Percentiles rank a stretch among this genome's conserved stretches.
Conservation (phyloP, 2,113 vertebrate genomes). For the Salminus brasiliensis region DNA sequence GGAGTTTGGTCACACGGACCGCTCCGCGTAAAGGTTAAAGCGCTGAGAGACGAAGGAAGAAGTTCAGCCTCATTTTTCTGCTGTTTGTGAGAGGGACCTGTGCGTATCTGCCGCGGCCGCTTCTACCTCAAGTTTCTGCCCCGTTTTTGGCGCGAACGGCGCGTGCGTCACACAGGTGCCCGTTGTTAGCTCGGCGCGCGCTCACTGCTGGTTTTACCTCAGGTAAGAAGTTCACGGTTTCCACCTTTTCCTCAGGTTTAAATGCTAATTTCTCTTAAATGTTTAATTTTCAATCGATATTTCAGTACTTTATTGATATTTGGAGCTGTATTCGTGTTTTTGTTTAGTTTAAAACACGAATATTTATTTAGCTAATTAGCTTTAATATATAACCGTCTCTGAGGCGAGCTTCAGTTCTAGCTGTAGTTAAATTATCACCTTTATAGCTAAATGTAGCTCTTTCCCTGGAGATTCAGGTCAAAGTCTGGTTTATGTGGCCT, state of each 20-base stretch:
- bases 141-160: neutral
- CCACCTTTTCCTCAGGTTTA: neutral
- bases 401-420: neutral
- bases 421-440: neutral
- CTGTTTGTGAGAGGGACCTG: neutral
- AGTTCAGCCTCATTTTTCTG: neutral
- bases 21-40: neutral
- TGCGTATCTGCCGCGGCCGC: neutral
- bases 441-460: too few species aligned
- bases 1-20: neutral
- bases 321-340: neutral
- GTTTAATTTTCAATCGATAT: neutral
- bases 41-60: neutral
- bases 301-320: neutral
- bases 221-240: neutral
- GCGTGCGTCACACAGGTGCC: slow-evolving; percentile 6
- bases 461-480: neutral
- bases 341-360: neutral
- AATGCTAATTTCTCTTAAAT: too few species aligned
- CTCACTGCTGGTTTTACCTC: neutral
- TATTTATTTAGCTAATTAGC: too few species aligned
- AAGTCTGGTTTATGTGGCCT: neutral
- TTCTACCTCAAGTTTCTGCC: neutral
- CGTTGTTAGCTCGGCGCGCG: neutral
- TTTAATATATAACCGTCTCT: too few species aligned